Percentiles rank a stretch among this genome's conserved stretches.
Evolutionary conservation across 1,140 invertebrate genomes (phyloP).

Genomic region (Pseudomyrmex pallidus): DNA sequence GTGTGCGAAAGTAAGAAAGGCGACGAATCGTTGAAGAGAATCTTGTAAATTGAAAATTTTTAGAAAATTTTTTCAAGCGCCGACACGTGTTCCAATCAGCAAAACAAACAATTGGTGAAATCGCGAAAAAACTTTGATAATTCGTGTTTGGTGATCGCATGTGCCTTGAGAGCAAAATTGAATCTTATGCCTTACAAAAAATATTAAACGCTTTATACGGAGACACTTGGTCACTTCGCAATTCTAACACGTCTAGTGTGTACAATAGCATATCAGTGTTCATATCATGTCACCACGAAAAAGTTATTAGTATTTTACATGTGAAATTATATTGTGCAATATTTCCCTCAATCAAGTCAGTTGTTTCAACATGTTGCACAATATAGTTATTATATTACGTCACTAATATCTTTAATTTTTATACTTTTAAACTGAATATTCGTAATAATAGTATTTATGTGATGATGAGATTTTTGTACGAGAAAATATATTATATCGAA

Average conservation of each 20-base stretch:
- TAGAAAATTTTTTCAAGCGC: neutral
- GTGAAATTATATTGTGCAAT: slow-evolving; percentile 56
- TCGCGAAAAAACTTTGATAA: slow-evolving; percentile 19
- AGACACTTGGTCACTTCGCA: slow-evolving; percentile 34
- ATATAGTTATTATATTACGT: slow-evolving; percentile 36
- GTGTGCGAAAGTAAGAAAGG: neutral
- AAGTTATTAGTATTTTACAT: slow-evolving; percentile 28
- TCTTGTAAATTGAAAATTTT: slow-evolving; percentile 4
- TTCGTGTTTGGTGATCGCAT: slow-evolving; percentile 26
- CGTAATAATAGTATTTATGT: slow-evolving; percentile 66
- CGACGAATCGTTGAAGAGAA: neutral
- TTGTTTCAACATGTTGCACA: slow-evolving; percentile 13
- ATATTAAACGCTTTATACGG: slow-evolving; percentile 48
- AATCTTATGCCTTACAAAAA: slow-evolving; percentile 53
- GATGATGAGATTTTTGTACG: slow-evolving; percentile 59
- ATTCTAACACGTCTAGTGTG: slow-evolving; percentile 39
- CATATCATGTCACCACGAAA: slow-evolving; percentile 20
- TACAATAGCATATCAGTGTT: slow-evolving; percentile 34
- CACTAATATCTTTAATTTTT: slow-evolving; percentile 6
- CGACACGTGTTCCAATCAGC: too few relatives aligned
- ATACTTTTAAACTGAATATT: slow-evolving; percentile 54
- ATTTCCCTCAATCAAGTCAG: neutral
- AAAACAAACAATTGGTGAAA: neutral
- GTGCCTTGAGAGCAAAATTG: slow-evolving; percentile 65
- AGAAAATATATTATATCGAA: slow-evolving; percentile 44